Evolutionary conservation across 2,113 vertebrate genomes (phyloP), one percentile per base, ranked within the genome.

Genomic region (Nipponia nippon): DNA sequence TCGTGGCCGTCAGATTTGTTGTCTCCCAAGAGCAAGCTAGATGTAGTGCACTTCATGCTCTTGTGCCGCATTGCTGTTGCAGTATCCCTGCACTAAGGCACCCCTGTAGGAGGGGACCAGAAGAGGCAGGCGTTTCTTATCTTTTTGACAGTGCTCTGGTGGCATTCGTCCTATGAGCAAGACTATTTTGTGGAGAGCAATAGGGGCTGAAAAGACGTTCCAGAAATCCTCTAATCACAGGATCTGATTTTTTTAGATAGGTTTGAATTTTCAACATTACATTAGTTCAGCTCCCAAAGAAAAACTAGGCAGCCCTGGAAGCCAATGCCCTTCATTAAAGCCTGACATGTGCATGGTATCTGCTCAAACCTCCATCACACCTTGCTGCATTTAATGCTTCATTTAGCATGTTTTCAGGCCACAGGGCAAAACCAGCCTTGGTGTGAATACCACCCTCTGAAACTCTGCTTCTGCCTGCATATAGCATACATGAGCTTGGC

Each of bases 61-160:
- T 73, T 5, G 0, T 71, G 32, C 16, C 2, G 0, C 13, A 3
- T 10, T 65, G 65, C 18, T 25, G 4, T 40, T 67, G 40, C 53
- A 85, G 30, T 69, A 50, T 49, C 18, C 40, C 62, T 42, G 16
- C 6, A 9, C 36, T n/a, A 44, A 65, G 34, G 14, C 34, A 44
- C 5, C 6, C 27, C 8, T 20, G n/a, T 14, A 40, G 38, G 65
- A 87, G 25, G 27, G 38, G 10, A 47, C 44, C 5, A 32, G 58
- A 62, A 88, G 66, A 85, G 50, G 25, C 7, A 63, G 38, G 18
- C 6, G 13, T 38, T 87, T 52, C 19, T 80, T 61, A 20, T 14
- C 12, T 82, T 93, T 87, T 50, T 29, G 29, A n/a, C 46, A 82
- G 18, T 55, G 53, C 2, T 78, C n/a, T 67, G 40, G 46, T 59